Conservation (phyloP, 2,797 vertebrate species). For the Amazonetta brasiliensis region DNA sequence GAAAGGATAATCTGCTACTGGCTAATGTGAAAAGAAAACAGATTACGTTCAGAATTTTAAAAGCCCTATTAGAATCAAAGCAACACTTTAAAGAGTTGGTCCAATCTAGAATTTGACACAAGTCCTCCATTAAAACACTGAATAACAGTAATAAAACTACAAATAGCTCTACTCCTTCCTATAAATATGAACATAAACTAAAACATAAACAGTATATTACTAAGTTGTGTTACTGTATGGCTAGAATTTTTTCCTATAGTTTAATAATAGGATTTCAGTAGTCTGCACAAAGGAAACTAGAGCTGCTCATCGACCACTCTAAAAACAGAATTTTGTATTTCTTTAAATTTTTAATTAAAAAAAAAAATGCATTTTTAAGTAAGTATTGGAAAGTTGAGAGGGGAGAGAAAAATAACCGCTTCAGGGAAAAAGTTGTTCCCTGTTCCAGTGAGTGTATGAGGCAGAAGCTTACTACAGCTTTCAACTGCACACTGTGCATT, state of each 20-base stretch:
- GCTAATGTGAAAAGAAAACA: neutral
- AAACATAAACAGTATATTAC: neutral
- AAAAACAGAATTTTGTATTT: neutral
- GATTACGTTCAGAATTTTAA: neutral
- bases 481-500: neutral
- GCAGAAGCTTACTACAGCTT: neutral
- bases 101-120: neutral
- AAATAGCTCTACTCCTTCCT: neutral
- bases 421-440: neutral
- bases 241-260: neutral
- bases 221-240: no score
- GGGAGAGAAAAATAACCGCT: neutral
- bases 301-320: no score
- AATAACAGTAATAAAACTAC: neutral
- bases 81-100: neutral
- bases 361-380: neutral
- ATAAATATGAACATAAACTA: neutral
- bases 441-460: neutral
- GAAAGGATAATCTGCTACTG: neutral
- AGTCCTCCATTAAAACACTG: neutral
- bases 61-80: neutral
- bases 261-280: neutral
- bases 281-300: neutral
- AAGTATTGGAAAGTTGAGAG: neutral
- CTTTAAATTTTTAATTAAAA: neutral